A percentile compares a stretch with the other conserved stretches of the same genome.
phyloP scores from a whole-genome alignment of 2,888 invertebrate species.

The Boloria selene region DNA sequence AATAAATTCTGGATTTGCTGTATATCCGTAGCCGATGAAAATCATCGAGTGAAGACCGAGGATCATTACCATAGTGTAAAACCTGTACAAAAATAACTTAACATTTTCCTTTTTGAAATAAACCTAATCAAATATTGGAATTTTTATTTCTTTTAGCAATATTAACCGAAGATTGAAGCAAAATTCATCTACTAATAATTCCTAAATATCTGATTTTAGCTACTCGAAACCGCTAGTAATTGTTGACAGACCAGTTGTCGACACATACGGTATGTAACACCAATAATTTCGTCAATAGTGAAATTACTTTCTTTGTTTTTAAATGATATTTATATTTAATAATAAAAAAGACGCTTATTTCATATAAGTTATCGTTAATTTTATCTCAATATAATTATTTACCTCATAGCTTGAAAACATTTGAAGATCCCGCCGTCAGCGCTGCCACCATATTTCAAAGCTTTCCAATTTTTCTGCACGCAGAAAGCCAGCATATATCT shows the following conservation, averaged over 20 bases:
- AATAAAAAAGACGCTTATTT: too few relatives aligned
- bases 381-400: conserved; percentile 13
- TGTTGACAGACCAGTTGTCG: too few relatives aligned
- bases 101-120: background rate
- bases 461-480: conserved; percentile 76
- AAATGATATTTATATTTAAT: too few relatives aligned
- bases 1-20: conserved; percentile 75
- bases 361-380: background rate
- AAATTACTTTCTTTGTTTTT: too few relatives aligned
- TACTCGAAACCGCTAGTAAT: too few relatives aligned
- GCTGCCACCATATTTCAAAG: conserved; percentile 71
- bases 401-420: conserved; percentile 75
- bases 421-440: conserved; percentile 75
- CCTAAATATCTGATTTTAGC: too few relatives aligned
- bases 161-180: too few relatives aligned
- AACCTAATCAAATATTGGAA: background rate
- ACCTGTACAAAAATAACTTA: conserved; percentile 42
- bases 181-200: too few relatives aligned
- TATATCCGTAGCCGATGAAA: conserved; percentile 76
- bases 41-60: conserved; percentile 77
- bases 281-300: too few relatives aligned
- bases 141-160: background rate
- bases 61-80: conserved; percentile 78
- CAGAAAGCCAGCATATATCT: conserved; percentile 68
- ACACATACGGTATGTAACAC: too few relatives aligned